These are phyloP conservation scores for Selene dorsalis DNA, from an alignment of 2,797 vertebrate species.

Conservation along the genomic window DNA sequence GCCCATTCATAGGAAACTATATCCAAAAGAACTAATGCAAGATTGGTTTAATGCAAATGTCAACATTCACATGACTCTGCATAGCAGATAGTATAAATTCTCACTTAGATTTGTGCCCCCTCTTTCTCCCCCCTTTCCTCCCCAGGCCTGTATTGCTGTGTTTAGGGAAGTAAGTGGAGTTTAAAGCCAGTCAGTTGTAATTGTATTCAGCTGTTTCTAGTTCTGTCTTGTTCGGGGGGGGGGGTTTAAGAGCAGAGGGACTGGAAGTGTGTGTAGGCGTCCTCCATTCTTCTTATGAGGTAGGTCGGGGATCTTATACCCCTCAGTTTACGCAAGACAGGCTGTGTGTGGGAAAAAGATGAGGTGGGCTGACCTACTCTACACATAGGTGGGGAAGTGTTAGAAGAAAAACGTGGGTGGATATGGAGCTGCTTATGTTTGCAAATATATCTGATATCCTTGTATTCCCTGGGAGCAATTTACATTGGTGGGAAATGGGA, in stretches of 20 bases:
- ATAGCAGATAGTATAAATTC: constrained; percentile 9
- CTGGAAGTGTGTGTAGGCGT: constrained; percentile 64
- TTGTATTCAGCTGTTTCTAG: constrained; percentile 82
- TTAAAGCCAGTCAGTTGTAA: constrained; percentile 75
- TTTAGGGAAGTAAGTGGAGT: constrained; percentile 70
- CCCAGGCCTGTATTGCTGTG: constrained; percentile 21
- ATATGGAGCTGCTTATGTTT: constrained; percentile 28
- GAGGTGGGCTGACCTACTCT: constrained; percentile 16
- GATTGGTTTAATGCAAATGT: background rate
- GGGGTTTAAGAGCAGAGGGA: constrained; percentile 40
- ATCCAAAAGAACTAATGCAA: background rate
- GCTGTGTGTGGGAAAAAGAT: constrained; percentile 32
- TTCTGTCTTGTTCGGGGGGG: constrained; percentile 44
- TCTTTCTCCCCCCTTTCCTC: background rate
- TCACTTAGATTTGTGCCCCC: constrained; percentile 23
- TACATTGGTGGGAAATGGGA: background rate
- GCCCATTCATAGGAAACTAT: background rate
- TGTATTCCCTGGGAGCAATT: constrained; percentile 25
- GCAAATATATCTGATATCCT: constrained; percentile 40
- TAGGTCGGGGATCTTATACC: constrained; percentile 39
- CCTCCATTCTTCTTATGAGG: constrained; percentile 65
- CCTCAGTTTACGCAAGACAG: constrained; percentile 34
- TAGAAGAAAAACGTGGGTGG: constrained; percentile 30
- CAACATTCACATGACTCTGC: background rate
- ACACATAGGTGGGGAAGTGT: constrained; percentile 28